Evolutionary conservation across 1,140 invertebrate species (phyloP).

Genomic region (Calosoma granatense): DNA sequence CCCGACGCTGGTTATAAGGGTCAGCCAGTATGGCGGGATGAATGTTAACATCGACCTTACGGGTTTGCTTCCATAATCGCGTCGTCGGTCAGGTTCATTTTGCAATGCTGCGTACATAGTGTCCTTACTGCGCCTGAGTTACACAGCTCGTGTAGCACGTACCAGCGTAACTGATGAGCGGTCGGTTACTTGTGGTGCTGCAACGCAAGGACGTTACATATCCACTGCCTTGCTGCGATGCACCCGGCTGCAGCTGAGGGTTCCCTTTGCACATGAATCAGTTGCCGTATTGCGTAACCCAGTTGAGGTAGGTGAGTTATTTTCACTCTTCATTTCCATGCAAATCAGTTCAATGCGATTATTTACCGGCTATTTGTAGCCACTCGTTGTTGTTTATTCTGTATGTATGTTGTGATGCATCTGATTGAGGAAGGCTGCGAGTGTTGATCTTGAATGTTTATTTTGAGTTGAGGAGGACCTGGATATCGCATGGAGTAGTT

Average conservation of each 20-base stretch:
- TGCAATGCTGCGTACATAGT: neutral
- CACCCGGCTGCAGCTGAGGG: neutral
- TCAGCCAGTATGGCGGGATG: neutral
- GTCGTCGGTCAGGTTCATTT: neutral
- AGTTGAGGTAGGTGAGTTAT: conserved; percentile 4
- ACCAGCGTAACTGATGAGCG: neutral
- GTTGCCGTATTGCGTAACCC: neutral
- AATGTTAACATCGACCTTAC: neutral
- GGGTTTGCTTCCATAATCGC: neutral
- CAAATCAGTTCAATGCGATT: too few species aligned
- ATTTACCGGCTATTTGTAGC: too few species aligned
- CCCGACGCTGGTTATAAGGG: neutral
- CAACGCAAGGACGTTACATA: neutral
- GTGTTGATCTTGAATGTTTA: too few species aligned
- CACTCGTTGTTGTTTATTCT: too few species aligned
- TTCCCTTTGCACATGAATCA: neutral
- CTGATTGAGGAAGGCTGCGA: too few species aligned
- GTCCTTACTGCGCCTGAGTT: neutral
- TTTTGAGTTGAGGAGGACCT: too few species aligned
- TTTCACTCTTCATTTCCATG: neutral
- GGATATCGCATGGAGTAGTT: too few species aligned
- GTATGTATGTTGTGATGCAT: too few species aligned
- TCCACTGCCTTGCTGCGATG: neutral
- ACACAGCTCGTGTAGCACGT: neutral
- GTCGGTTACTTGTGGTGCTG: neutral